phyloP scores from a whole-genome alignment of 2,888 invertebrate species.

The Artemia sinica region DNA sequence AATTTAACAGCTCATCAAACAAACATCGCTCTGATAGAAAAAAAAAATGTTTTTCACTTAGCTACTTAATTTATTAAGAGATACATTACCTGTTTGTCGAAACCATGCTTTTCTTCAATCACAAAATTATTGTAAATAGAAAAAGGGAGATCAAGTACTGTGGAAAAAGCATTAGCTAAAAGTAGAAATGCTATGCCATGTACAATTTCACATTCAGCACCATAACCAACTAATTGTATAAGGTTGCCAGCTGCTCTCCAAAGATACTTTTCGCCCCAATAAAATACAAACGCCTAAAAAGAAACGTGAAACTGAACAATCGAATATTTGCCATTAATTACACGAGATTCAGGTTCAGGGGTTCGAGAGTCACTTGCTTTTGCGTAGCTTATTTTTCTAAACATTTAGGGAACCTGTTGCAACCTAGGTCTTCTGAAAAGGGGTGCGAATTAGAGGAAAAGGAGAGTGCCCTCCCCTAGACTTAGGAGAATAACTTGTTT shows the following conservation, averaged over 20 bases:
- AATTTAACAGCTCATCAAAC: too few relatives aligned
- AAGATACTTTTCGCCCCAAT: not conserved
- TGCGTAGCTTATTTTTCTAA: too few relatives aligned
- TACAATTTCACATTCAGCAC: conserved; percentile 47
- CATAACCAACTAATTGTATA: conserved; percentile 37
- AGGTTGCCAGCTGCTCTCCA: conserved; percentile 37
- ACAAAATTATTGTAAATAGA: conserved; percentile 76
- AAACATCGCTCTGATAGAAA: too few relatives aligned
- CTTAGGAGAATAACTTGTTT: too few relatives aligned
- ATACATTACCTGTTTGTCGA: conserved; percentile 63
- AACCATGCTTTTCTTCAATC: conserved; percentile 86
- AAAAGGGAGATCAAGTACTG: conserved; percentile 58
- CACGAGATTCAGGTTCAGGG: too few relatives aligned
- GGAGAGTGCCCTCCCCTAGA: too few relatives aligned
- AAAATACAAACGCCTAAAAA: conserved; percentile 3
- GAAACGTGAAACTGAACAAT: conserved; percentile 16
- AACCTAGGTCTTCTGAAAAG: too few relatives aligned
- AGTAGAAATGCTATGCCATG: conserved; percentile 64
- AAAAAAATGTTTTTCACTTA: too few relatives aligned
- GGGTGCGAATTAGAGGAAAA: too few relatives aligned
- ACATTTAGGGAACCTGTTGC: too few relatives aligned
- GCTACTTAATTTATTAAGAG: too few relatives aligned
- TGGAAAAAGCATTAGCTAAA: conserved; percentile 48
- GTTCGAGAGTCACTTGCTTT: too few relatives aligned
- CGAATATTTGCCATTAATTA: not conserved